Percentiles rank a stretch among this genome's conserved stretches.
Evolutionary conservation across 2,888 invertebrate genomes (phyloP).

Genomic region (Myathropa florea): DNA sequence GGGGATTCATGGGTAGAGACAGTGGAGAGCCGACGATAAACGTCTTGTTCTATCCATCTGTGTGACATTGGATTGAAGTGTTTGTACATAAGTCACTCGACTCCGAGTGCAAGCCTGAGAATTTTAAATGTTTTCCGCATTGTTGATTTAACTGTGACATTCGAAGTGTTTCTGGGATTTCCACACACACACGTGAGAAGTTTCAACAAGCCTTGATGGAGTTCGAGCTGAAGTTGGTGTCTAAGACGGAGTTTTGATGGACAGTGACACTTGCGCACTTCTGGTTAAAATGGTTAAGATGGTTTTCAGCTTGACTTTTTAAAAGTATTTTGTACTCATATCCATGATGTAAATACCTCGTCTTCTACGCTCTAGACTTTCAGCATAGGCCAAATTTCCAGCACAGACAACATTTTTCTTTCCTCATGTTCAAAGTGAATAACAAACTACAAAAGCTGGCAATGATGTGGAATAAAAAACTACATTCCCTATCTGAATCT

Average conservation of each 20-base stretch:
- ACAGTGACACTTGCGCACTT: neutral
- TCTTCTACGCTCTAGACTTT: too few relatives aligned
- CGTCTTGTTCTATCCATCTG: neutral
- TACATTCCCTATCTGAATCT: too few relatives aligned
- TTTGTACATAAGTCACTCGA: slow-evolving; percentile 43
- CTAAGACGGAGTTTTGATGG: neutral
- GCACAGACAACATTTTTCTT: too few relatives aligned
- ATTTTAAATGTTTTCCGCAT: slow-evolving; percentile 64
- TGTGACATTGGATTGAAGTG: slow-evolving; percentile 52
- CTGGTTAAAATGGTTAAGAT: neutral
- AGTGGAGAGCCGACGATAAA: neutral
- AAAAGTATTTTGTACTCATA: too few relatives aligned
- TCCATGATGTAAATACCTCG: too few relatives aligned
- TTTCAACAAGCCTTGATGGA: neutral
- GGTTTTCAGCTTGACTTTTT: neutral
- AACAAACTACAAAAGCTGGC: too few relatives aligned
- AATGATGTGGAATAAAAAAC: too few relatives aligned
- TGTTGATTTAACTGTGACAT: slow-evolving; percentile 38
- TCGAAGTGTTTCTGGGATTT: slow-evolving; percentile 37
- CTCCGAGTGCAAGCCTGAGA: neutral
- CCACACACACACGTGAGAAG: slow-evolving; percentile 33
- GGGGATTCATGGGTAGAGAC: neutral
- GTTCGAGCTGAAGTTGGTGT: neutral
- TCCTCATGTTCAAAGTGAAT: too few relatives aligned
- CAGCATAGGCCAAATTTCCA: too few relatives aligned